Conservation (phyloP, 2,888 invertebrate species). For the Cordilura impudica region DNA sequence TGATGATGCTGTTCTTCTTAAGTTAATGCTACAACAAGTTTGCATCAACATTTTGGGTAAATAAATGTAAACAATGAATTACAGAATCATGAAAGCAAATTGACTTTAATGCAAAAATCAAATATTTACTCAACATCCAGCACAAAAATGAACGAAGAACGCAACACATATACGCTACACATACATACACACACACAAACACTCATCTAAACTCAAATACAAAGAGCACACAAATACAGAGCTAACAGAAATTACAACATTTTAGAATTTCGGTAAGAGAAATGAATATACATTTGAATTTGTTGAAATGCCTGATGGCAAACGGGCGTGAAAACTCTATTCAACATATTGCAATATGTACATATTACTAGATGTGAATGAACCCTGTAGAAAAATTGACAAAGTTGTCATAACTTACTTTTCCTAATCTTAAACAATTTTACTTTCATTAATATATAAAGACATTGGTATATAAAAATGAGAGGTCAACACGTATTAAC, state of each 20-base stretch:
- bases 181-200: constrained; percentile 2
- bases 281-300: constrained; percentile 10
- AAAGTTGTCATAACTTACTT: no score
- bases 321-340: constrained; percentile 50
- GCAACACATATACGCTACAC: not conserved
- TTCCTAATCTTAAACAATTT: no score
- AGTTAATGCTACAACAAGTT: constrained; percentile 52
- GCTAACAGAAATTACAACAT: constrained; percentile 29
- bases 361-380: not conserved
- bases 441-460: no score
- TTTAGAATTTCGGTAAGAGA: constrained; percentile 10
- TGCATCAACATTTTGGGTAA: constrained; percentile 59
- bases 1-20: constrained; percentile 19
- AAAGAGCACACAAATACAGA: not conserved
- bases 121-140: constrained; percentile 74
- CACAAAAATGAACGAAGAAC: constrained; percentile 35
- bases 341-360: constrained; percentile 42
- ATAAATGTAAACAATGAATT: constrained; percentile 76
- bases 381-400: not conserved
- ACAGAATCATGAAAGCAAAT: constrained; percentile 78
- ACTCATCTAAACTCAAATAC: not conserved
- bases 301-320: constrained; percentile 42
- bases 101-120: constrained; percentile 78
- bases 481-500: no score
- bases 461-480: no score